Conservation (phyloP, 2,797 vertebrate species). For the Delichon dasypus region DNA sequence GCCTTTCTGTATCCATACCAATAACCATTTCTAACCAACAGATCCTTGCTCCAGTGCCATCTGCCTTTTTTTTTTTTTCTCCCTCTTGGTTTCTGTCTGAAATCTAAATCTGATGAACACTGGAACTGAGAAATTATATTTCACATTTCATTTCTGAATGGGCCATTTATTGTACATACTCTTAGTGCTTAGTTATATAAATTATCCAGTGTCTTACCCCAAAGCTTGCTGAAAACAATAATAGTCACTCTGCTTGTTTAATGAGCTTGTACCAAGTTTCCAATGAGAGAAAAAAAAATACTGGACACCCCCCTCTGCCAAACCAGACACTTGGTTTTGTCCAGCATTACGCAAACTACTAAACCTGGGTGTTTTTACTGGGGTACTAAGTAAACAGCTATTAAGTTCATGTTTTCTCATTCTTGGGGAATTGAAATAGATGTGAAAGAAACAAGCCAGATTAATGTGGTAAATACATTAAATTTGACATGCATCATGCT, state of each 20-base stretch:
- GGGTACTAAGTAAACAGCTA: neutral
- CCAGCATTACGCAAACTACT: neutral
- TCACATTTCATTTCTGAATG: neutral
- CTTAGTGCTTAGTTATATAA: neutral
- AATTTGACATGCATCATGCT: constrained; percentile 29
- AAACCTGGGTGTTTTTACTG: neutral
- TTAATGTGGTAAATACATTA: constrained; percentile 45
- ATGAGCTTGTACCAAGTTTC: neutral
- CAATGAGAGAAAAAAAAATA: neutral
- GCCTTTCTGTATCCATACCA: neutral
- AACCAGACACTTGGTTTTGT: neutral
- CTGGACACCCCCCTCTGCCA: neutral
- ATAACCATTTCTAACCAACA: neutral
- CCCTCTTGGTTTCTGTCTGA: neutral
- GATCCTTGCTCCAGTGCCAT: neutral
- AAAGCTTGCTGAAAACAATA: neutral
- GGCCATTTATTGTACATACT: neutral
- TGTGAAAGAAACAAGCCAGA: constrained; percentile 25
- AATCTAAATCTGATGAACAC: neutral
- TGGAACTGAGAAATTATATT: neutral
- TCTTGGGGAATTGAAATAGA: neutral
- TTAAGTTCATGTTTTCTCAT: neutral
- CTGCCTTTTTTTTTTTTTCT: neutral
- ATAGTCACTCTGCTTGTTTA: neutral
- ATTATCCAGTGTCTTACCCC: neutral